Conservation (phyloP, 1,140 invertebrate species). For the Orchestia grillus region DNA sequence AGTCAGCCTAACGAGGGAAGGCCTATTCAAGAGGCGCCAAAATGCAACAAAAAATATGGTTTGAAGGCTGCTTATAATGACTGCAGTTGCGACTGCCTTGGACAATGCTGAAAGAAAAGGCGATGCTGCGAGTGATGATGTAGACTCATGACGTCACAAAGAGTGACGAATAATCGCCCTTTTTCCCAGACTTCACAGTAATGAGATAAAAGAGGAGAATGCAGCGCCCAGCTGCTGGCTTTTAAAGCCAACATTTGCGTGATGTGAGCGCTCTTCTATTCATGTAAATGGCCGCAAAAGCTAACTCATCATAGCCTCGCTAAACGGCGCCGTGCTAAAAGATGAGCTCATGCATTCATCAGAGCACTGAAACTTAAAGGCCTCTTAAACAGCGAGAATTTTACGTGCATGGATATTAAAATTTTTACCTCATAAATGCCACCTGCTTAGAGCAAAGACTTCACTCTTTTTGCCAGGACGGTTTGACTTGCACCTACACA, state of each 20-base stretch:
- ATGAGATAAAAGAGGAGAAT: neutral
- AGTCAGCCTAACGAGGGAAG: slow-evolving; percentile 6
- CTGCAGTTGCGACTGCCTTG: neutral
- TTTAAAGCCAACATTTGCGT: neutral
- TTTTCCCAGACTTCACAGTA: neutral
- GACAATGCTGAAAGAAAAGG: neutral
- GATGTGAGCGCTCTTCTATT: neutral
- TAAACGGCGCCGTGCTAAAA: neutral
- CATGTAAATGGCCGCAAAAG: neutral
- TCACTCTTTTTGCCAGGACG: neutral
- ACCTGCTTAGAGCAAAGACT: neutral
- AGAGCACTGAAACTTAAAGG: neutral
- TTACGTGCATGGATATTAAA: neutral
- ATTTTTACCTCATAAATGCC: neutral
- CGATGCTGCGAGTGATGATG: neutral
- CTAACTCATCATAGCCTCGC: slow-evolving; percentile 16
- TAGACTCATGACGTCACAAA: neutral
- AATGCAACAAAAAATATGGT: neutral
- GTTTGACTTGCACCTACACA: neutral
- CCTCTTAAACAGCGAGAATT: neutral
- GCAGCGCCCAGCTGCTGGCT: neutral
- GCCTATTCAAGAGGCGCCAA: neutral
- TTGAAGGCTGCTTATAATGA: neutral
- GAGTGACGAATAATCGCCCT: neutral
- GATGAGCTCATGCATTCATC: neutral